Evolutionary conservation across 2,888 invertebrate species (phyloP), one percentile per base, ranked within the genome.

Genomic region (Deilephila porcellus): DNA sequence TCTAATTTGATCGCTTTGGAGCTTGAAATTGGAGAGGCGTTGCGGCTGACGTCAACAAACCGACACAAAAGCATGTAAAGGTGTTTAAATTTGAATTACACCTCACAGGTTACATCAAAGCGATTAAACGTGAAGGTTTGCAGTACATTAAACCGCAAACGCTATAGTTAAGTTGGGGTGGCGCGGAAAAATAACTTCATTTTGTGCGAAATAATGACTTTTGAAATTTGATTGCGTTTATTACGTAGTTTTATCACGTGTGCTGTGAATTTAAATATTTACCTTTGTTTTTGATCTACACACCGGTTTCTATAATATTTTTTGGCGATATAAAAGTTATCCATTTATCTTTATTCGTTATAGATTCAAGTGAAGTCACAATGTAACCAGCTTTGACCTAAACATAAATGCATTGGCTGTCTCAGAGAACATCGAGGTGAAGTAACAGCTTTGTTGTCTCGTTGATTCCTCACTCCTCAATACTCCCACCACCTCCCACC

Each of bases 21-120:
- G 82, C 85, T 77, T 83, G 80, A 85, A 86, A 84, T 84, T 81
- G 77, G 78, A 81, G 78, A 76, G 75, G 77, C 78, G 76, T 76
- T 73, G 80, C 80, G 78, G 78, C 81, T 71, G 64, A 71, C 74
- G 77, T 76, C 75, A 75, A 74, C 76, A 75, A 77, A 79, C 80
- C 77, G 77, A 80, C 76, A 80, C 79, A 80, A 79, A 81, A 78
- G 77, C 79, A 76, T 75, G 74, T 75, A 75, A 80, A 83, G 83
- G 83, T 85, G 85, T 85, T 86, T 84, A 88, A 85, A 85, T 86
- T 85, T 82, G 85, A 85, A 87, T 86, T 82, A 83, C 82, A 80
- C 81, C 80, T 82, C 83, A 80, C 82, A 83, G 80, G 80, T 80
- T 80, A 86, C 84, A 83, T 84, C 86, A 87, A 85, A 85, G 82